Evolutionary conservation across 2,113 vertebrate genomes (phyloP).

Genomic region (Hiodon alosoides): DNA sequence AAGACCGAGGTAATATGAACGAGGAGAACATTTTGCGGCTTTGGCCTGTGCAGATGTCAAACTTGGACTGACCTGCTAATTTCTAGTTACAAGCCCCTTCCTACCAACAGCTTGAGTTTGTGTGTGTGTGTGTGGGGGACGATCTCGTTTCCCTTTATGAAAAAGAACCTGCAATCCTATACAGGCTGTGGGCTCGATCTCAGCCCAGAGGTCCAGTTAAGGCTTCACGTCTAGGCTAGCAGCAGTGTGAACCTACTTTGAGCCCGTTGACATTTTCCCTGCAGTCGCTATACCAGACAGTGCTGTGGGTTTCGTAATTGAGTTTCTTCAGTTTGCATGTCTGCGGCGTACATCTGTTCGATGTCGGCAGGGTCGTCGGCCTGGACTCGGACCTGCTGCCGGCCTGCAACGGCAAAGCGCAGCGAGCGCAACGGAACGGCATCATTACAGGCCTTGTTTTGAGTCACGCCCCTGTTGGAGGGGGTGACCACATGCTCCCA

Average conservation of each 20-base stretch:
- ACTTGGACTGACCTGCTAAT: slow-evolving; percentile 70
- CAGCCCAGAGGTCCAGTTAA: slow-evolving; percentile 34
- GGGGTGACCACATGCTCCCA: background rate
- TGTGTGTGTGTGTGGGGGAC: slow-evolving; percentile 13
- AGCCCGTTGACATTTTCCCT: background rate
- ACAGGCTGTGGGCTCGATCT: slow-evolving; percentile 43
- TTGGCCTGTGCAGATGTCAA: slow-evolving; percentile 61
- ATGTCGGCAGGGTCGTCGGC: background rate
- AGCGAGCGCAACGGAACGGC: background rate
- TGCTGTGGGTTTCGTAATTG: background rate
- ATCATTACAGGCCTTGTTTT: background rate
- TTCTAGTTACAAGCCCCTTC: slow-evolving; percentile 73
- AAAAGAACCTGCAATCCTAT: slow-evolving; percentile 57
- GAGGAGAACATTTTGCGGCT: slow-evolving; percentile 68
- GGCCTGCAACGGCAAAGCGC: too few species aligned
- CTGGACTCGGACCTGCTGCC: background rate
- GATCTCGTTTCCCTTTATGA: slow-evolving; percentile 34
- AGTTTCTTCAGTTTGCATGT: slow-evolving; percentile 1
- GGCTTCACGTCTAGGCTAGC: background rate
- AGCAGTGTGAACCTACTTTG: background rate
- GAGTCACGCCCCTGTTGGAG: too few species aligned
- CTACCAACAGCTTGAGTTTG: slow-evolving; percentile 61
- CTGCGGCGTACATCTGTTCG: background rate
- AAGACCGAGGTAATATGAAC: slow-evolving; percentile 58
- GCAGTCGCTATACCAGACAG: background rate